Base-by-base conservation (phyloP, 2,113 vertebrate species). In the Pomatorhinus ruficollis region DNA sequence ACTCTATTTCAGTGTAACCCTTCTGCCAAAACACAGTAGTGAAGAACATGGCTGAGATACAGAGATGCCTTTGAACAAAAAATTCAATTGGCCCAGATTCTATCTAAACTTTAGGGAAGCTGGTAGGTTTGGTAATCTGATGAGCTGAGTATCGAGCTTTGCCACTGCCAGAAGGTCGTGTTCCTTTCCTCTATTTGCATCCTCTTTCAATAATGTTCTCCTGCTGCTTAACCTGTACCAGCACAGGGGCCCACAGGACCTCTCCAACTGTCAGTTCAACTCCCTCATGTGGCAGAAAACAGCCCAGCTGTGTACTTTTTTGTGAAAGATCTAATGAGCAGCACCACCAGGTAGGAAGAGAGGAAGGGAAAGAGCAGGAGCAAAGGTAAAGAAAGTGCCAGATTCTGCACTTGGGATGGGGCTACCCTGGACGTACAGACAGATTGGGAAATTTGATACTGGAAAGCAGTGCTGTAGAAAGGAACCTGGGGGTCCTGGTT, bases 361-460 rank as follows among this genome's bases (percentile, higher is more conserved):
- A n/a, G 24, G 50, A 75, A 84, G 12, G 28, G 19, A 75, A 42
- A 49, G 30, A 56, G 30, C 35, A 39, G 12, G 16, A 49, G 12
- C n/a, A 65, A 35, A 85, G 19, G 12, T 30, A 75, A 49, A 15
- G 15, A 14, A 75, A n/a, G 44, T 39, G 28, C 12, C 1, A 1
- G 28, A 22, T 75, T 82, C 39, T 89, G 39, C 20, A n/a, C 9
- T 12, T 44, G 44, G 15, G 15, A 52, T 8, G 8, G 37, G 44
- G 3, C 27, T 28, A 6, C 15, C 60, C 33, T 59, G 33, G 5
- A 1, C 39, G 6, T 16, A 14, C 0, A 0, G 2, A 52, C 44
- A 66, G 53, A 59, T 44, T 59, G 12, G 2, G 23, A 23, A 75
- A 59, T 66, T 3, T 21, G 15, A n/a, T 6, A 6, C 12, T 60